Percentiles rank a stretch among this genome's conserved stretches.
Evolutionary conservation across 2,888 invertebrate species (phyloP).

Genomic region (Fissipunctia ypsillon): DNA sequence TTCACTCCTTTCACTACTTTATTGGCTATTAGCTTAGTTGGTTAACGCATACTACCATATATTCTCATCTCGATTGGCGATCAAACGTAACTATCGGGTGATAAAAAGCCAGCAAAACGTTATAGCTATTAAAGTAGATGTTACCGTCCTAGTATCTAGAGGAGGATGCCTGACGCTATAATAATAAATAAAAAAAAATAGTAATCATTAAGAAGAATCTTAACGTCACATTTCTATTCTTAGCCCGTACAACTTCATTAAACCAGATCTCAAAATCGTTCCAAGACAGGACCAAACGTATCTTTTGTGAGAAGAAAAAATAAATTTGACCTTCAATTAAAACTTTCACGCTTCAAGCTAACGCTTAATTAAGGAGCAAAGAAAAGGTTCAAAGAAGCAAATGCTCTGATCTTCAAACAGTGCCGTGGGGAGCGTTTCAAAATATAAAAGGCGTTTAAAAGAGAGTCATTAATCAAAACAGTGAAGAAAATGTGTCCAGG

Average conservation of each 20-base stretch:
- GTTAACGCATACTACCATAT: constrained; percentile 33
- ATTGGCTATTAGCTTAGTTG: constrained; percentile 42
- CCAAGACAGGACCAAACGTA: constrained; percentile 28
- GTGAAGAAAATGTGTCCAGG: constrained; percentile 51
- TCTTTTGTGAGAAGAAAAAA: constrained; percentile 34
- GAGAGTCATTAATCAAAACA: constrained; percentile 72
- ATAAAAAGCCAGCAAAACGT: constrained; percentile 31
- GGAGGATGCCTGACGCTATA: neutral
- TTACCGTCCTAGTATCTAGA: neutral
- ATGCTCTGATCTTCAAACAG: constrained; percentile 66
- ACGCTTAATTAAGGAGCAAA: constrained; percentile 66
- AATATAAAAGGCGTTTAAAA: constrained; percentile 68
- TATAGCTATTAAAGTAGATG: neutral
- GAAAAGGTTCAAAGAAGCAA: constrained; percentile 65
- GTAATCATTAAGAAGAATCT: neutral
- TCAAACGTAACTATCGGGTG: constrained; percentile 36
- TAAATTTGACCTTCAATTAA: constrained; percentile 66
- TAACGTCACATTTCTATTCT: neutral
- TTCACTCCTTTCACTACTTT: constrained; percentile 48
- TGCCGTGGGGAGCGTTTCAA: constrained; percentile 57
- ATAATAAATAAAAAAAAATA: neutral
- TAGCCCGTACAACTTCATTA: constrained; percentile 7
- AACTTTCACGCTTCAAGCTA: constrained; percentile 62
- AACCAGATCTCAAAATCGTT: constrained; percentile 33
- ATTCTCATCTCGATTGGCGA: constrained; percentile 33